phyloP scores from a whole-genome alignment of 1,140 invertebrate species.

The Oreohelix idahoensis region DNA sequence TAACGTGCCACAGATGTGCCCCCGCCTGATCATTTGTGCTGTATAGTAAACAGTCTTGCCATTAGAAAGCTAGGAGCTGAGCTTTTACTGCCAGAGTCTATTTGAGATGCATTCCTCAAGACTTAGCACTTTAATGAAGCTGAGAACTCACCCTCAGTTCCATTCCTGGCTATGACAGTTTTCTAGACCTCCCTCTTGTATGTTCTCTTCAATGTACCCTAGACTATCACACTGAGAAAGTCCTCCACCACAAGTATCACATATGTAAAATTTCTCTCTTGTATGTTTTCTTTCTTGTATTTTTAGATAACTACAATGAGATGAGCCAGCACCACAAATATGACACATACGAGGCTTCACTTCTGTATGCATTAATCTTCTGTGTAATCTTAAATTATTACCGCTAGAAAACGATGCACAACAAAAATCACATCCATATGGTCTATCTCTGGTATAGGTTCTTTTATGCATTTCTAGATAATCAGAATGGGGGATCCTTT shows the following conservation, averaged over 20 bases:
- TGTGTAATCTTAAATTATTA: neutral
- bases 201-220: neutral
- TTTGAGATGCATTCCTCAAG: too few relatives aligned
- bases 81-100: too few relatives aligned
- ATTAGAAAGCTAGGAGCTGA: too few relatives aligned
- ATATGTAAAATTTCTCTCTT: neutral
- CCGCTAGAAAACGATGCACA: neutral
- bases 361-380: neutral
- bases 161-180: too few relatives aligned
- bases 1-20: too few relatives aligned
- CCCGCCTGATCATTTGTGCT: too few relatives aligned
- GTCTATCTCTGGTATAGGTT: neutral
- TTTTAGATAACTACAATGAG: neutral
- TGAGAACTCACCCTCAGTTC: too few relatives aligned
- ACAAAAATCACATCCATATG: neutral
- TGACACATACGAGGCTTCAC: neutral
- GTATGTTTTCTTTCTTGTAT: neutral
- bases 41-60: too few relatives aligned
- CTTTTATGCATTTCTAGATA: neutral
- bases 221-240: neutral
- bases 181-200: neutral
- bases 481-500: neutral
- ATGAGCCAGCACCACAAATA: neutral
- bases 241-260: neutral
- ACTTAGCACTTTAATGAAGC: too few relatives aligned